These are phyloP conservation scores for Rhodophaea formosa DNA, from an alignment of 2,888 invertebrate genomes.

Conservation along the genomic window DNA sequence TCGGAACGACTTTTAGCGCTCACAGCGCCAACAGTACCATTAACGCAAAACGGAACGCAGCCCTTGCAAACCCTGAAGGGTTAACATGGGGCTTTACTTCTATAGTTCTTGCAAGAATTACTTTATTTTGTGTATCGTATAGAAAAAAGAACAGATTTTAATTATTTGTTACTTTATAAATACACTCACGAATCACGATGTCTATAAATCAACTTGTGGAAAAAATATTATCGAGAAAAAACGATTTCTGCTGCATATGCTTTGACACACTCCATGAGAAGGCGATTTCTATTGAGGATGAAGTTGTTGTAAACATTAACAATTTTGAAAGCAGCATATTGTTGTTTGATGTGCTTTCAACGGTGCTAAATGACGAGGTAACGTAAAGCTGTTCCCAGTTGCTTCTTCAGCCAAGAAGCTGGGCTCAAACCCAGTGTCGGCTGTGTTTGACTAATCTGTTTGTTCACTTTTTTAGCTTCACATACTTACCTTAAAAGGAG, in stretches of 20 bases:
- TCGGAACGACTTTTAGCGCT: too few relatives aligned
- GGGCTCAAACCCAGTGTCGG: too few relatives aligned
- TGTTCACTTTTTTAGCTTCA: too few relatives aligned
- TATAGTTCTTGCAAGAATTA: too few relatives aligned
- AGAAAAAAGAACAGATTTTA: background rate
- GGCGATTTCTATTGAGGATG: conserved; percentile 42
- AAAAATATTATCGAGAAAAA: conserved; percentile 43
- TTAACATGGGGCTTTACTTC: too few relatives aligned
- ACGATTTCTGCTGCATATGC: conserved; percentile 58
- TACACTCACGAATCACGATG: conserved; percentile 37
- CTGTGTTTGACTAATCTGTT: too few relatives aligned
- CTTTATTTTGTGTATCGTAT: background rate
- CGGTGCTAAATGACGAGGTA: conserved; percentile 51
- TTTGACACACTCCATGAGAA: conserved; percentile 37
- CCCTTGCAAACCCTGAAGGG: too few relatives aligned
- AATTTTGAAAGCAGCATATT: conserved; percentile 34
- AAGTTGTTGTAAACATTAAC: conserved; percentile 42
- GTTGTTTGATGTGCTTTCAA: conserved; percentile 46
- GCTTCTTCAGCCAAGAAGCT: too few relatives aligned
- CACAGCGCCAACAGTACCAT: too few relatives aligned
- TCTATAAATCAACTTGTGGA: conserved; percentile 37
- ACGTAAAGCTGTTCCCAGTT: background rate
- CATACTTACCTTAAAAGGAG: too few relatives aligned
- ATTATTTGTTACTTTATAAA: background rate
- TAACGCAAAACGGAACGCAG: too few relatives aligned